phyloP scores from a whole-genome alignment of 2,113 vertebrate species.

The Stegastes partitus region DNA sequence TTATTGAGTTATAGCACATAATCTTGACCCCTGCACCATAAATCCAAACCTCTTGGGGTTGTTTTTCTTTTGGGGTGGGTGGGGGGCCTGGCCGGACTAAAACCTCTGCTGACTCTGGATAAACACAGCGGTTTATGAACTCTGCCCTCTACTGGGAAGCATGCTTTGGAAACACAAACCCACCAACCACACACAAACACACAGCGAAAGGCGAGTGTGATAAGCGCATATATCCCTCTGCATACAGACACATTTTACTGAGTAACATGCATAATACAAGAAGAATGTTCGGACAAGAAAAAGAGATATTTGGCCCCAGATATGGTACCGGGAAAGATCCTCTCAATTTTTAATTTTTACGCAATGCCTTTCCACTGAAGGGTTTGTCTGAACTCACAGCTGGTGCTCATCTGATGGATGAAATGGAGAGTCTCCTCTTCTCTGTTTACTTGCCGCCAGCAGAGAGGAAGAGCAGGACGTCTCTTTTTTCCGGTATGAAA shows the following conservation, averaged over 20 bases:
- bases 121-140: constrained; percentile 65
- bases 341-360: background rate
- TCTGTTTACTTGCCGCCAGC: constrained; percentile 30
- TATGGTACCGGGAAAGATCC: constrained; percentile 2
- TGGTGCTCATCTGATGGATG: constrained; percentile 3
- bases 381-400: constrained; percentile 11
- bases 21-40: constrained; percentile 40
- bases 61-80: background rate
- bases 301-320: constrained; percentile 21
- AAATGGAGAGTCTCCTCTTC: constrained; percentile 7
- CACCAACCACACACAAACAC: constrained; percentile 55
- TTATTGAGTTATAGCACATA: constrained; percentile 45
- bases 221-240: constrained; percentile 8
- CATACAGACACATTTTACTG: background rate
- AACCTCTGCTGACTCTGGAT: constrained; percentile 67
- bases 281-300: constrained; percentile 5
- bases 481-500: constrained; percentile 24
- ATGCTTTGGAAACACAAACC: constrained; percentile 61
- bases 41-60: constrained; percentile 40
- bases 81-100: constrained; percentile 28
- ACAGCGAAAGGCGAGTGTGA: constrained; percentile 12
- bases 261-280: background rate
- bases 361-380: constrained; percentile 24
- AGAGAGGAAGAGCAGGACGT: constrained; percentile 9
- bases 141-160: constrained; percentile 79